phyloP scores from a whole-genome alignment of 2,113 vertebrate species.

The Chroicocephalus ridibundus region DNA sequence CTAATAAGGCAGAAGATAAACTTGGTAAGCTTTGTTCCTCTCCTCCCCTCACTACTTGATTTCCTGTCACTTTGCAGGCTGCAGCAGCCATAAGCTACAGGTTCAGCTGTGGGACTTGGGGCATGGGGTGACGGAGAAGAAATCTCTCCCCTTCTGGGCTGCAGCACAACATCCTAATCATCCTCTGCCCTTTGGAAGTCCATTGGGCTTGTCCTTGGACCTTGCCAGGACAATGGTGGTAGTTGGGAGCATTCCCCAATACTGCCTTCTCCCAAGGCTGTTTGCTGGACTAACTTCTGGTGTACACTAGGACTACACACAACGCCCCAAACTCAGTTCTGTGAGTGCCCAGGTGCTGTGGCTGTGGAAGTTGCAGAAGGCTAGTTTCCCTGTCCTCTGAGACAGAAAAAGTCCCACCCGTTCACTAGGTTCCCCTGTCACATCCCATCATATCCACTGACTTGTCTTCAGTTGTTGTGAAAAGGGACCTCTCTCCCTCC shows the following conservation, averaged over 20 bases:
- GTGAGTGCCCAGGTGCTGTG: not conserved
- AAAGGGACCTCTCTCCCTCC: not conserved
- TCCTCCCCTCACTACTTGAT: not conserved
- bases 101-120: not conserved
- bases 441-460: not conserved
- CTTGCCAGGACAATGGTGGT: not conserved
- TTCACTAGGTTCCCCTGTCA: not conserved
- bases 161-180: not conserved
- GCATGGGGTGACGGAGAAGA: not conserved
- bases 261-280: not conserved
- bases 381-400: not conserved
- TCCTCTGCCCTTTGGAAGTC: not conserved
- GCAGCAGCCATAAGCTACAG: not conserved
- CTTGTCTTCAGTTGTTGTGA: not conserved
- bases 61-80: not conserved
- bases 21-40: not conserved
- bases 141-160: not conserved
- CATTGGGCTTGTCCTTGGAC: not conserved
- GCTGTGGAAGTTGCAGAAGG: not conserved
- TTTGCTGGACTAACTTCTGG: not conserved
- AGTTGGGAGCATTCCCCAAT: not conserved
- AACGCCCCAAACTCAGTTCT: not conserved
- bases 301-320: not conserved
- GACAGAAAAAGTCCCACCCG: not conserved
- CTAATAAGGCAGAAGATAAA: not conserved